phyloP scores from a whole-genome alignment of 2,113 vertebrate species.

The Myocastor coypus region DNA sequence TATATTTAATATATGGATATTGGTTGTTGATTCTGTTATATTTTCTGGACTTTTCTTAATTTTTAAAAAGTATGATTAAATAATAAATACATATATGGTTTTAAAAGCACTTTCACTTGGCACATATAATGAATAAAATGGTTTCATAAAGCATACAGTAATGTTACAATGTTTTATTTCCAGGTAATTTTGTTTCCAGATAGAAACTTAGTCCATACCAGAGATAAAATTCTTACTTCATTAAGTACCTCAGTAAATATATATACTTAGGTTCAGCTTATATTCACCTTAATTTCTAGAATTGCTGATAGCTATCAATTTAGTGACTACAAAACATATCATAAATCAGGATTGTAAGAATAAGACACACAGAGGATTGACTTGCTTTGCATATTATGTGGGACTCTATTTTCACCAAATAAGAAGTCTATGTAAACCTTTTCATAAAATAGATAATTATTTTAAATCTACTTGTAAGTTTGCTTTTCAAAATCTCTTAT shows the following conservation, averaged over 20 bases:
- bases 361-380: background rate
- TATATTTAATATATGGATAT: slow-evolving; percentile 21
- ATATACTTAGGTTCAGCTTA: background rate
- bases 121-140: slow-evolving; percentile 6
- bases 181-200: slow-evolving; percentile 17
- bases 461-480: background rate
- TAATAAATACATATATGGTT: slow-evolving; percentile 1
- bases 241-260: background rate
- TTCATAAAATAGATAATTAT: slow-evolving; percentile 47
- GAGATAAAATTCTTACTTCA: background rate
- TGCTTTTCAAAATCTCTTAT: background rate
- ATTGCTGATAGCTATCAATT: slow-evolving; percentile 16
- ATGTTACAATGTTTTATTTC: slow-evolving; percentile 7
- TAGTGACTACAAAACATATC: slow-evolving; percentile 6
- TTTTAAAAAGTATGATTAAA: background rate
- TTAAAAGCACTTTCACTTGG: slow-evolving; percentile 42
- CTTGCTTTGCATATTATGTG: background rate
- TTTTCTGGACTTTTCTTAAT: background rate
- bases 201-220: background rate
- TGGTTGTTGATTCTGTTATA: background rate
- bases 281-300: slow-evolving; percentile 5
- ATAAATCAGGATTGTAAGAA: slow-evolving; percentile 12
- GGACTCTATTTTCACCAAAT: background rate
- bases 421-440: background rate
- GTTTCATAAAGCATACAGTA: slow-evolving; percentile 44